Conservation (phyloP, 1,140 invertebrate genomes). For the Anastrepha ludens region DNA sequence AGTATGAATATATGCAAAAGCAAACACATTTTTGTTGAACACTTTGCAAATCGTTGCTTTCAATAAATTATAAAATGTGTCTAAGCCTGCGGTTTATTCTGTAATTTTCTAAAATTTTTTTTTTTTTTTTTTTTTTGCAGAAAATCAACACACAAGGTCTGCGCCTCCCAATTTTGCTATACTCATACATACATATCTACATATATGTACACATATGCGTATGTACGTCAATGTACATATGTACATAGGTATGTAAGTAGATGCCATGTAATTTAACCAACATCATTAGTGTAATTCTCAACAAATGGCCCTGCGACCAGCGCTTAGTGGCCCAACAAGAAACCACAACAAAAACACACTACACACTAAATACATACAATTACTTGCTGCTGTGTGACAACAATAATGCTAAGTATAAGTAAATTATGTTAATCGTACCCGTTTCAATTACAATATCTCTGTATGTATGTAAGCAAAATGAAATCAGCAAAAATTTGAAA, state of each 20-base stretch:
- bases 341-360: background rate
- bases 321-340: conserved; percentile 1
- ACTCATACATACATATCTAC: background rate
- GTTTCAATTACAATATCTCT: conserved; percentile 57
- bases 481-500: conserved; percentile 27
- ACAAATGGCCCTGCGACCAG: background rate
- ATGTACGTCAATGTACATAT: background rate
- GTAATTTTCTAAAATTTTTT: background rate
- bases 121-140: background rate
- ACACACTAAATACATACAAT: background rate
- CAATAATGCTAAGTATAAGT: conserved; percentile 12
- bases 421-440: conserved; percentile 59
- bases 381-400: conserved; percentile 17
- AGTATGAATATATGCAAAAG: background rate
- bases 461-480: background rate
- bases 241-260: background rate
- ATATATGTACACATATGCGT: background rate
- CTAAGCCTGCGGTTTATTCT: background rate
- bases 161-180: background rate
- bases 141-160: conserved; percentile 32
- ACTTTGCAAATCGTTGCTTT: background rate
- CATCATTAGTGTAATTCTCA: conserved; percentile 45
- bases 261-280: conserved; percentile 21
- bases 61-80: background rate
- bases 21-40: background rate